Conservation (phyloP, 1,140 invertebrate genomes). For the Galleria mellonella region DNA sequence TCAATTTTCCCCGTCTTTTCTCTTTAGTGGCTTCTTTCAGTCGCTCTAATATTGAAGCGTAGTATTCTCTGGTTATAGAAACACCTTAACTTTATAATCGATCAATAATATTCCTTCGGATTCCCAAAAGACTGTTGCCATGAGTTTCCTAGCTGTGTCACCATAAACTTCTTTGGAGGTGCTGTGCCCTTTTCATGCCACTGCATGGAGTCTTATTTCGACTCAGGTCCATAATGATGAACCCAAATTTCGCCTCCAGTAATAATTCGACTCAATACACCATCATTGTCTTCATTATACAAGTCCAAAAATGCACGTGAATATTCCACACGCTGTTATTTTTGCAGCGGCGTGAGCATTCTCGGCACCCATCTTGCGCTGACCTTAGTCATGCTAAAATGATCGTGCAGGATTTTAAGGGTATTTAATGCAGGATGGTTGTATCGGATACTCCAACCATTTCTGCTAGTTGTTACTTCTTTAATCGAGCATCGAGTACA, state of each 20-base stretch:
- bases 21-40: constrained; percentile 3
- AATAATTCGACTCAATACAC: constrained; percentile 29
- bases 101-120: constrained; percentile 13
- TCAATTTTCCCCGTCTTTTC: constrained; percentile 12
- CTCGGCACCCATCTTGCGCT: constrained; percentile 34
- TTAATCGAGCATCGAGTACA: constrained; percentile 6
- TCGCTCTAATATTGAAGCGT: not conserved
- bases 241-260: constrained; percentile 15
- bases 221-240: constrained; percentile 27
- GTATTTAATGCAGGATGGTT: too few relatives aligned
- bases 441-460: constrained; percentile 2
- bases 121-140: constrained; percentile 20
- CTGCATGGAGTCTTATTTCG: constrained; percentile 32
- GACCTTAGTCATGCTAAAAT: constrained; percentile 30
- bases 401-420: constrained; percentile 12
- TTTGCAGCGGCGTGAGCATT: constrained; percentile 34
- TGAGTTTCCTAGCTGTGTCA: constrained; percentile 12
- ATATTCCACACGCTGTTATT: constrained; percentile 15
- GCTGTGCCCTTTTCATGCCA: constrained; percentile 17
- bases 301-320: constrained; percentile 16
- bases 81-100: constrained; percentile 10
- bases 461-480: constrained; percentile 4
- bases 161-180: constrained; percentile 34
- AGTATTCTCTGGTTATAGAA: constrained; percentile 1
- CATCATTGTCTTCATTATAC: constrained; percentile 24